Conservation (phyloP, 2,113 vertebrate genomes). For the Macquaria ambigua region DNA sequence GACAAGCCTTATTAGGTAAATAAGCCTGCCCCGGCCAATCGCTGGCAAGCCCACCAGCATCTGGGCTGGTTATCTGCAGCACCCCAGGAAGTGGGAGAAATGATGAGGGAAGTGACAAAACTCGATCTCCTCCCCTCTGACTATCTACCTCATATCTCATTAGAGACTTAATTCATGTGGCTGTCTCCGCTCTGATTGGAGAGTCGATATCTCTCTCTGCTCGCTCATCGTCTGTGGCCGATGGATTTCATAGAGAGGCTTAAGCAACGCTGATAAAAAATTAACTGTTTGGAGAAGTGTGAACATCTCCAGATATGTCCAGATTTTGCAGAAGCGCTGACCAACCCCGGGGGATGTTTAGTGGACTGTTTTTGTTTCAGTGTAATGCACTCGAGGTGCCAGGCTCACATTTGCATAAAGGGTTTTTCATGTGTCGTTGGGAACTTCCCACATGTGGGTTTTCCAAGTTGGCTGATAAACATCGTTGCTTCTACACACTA, state of each 20-base stretch:
- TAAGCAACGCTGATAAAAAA: slow-evolving; percentile 32
- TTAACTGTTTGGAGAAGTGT: slow-evolving; percentile 24
- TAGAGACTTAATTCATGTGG: slow-evolving; percentile 43
- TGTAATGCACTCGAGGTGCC: not conserved
- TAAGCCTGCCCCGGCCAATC: slow-evolving; percentile 62
- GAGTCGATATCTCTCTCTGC: slow-evolving; percentile 21
- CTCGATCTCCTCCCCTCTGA: slow-evolving; percentile 37
- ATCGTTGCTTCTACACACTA: slow-evolving; percentile 11
- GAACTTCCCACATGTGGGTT: slow-evolving; percentile 38
- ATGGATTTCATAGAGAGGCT: slow-evolving; percentile 62
- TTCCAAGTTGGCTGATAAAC: slow-evolving; percentile 43
- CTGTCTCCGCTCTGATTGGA: slow-evolving; percentile 47
- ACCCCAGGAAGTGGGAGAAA: slow-evolving; percentile 66
- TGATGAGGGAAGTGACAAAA: slow-evolving; percentile 64
- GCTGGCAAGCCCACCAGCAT: slow-evolving; percentile 47
- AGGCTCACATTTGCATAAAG: slow-evolving; percentile 25
- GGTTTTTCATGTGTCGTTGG: slow-evolving; percentile 24
- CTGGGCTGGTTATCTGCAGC: slow-evolving; percentile 68
- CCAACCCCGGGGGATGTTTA: slow-evolving; percentile 1
- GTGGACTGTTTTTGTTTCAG: not conserved
- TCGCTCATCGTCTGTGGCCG: slow-evolving; percentile 54
- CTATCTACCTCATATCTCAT: slow-evolving; percentile 67
- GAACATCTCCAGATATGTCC: slow-evolving; percentile 19
- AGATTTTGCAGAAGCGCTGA: slow-evolving; percentile 19
- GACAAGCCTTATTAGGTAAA: slow-evolving; percentile 77